These are phyloP conservation scores for Scaptomyza pallida DNA, from an alignment of 1,140 invertebrate species.

Conservation along the genomic window DNA sequence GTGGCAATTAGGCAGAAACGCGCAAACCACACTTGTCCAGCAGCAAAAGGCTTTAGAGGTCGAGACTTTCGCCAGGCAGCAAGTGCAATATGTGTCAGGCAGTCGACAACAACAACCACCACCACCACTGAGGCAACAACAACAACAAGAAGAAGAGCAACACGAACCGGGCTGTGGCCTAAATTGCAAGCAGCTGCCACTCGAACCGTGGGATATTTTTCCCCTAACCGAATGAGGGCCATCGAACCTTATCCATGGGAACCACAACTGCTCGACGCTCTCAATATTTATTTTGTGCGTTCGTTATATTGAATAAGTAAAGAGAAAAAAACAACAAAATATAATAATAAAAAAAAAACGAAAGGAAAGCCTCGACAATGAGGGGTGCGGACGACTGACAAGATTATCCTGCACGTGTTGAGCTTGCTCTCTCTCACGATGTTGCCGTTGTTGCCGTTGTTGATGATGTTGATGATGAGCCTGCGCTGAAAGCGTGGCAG, in stretches of 20 bases:
- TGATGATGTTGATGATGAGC: constrained; percentile 20
- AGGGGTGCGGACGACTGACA: constrained; percentile 45
- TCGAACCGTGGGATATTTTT: constrained; percentile 83
- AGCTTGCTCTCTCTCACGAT: constrained; percentile 59
- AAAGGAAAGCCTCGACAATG: constrained; percentile 39
- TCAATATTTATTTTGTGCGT: constrained; percentile 78
- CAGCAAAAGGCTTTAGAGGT: constrained; percentile 45
- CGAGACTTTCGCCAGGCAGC: constrained; percentile 45
- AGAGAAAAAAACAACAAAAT: constrained; percentile 37
- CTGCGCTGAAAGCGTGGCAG: constrained; percentile 73
- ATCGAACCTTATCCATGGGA: constrained; percentile 83
- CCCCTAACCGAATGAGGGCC: constrained; percentile 60
- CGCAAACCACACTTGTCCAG: constrained; percentile 31
- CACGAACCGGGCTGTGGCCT: constrained; percentile 71
- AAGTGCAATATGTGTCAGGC: constrained; percentile 74
- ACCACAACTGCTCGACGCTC: constrained; percentile 83
- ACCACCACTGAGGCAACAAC: constrained; percentile 21
- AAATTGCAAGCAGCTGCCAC: constrained; percentile 84
- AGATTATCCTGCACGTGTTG: constrained; percentile 80
- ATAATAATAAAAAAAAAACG: constrained; percentile 16
- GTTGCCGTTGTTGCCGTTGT: not conserved
- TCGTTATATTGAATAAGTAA: constrained; percentile 67
- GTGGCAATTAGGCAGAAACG: constrained; percentile 65
- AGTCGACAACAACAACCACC: constrained; percentile 47
- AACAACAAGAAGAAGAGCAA: constrained; percentile 37